These are phyloP conservation scores for Thera britannica DNA, from an alignment of 2,888 invertebrate genomes.

Conservation along the genomic window DNA sequence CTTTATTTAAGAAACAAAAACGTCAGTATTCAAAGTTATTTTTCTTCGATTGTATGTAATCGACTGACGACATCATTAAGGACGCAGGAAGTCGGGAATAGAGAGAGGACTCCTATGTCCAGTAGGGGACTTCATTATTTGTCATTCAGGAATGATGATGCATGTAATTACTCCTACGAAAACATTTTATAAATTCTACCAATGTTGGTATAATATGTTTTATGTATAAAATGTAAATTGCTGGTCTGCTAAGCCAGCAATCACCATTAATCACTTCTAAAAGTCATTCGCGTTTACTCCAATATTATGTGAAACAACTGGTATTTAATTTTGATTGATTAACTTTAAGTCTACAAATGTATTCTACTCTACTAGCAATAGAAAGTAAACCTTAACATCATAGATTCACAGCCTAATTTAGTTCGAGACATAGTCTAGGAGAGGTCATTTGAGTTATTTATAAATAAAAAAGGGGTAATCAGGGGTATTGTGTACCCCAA, in stretches of 20 bases:
- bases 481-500: constrained; percentile 24
- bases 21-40: too few relatives aligned
- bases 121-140: too few relatives aligned
- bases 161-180: background rate
- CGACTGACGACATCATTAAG: too few relatives aligned
- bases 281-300: constrained; percentile 36
- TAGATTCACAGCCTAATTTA: constrained; percentile 7
- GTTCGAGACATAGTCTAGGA: constrained; percentile 1
- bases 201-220: background rate
- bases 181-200: background rate
- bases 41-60: too few relatives aligned
- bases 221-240: constrained; percentile 2
- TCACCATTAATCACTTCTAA: constrained; percentile 44
- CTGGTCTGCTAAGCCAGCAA: background rate
- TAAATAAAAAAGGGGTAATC: constrained; percentile 22
- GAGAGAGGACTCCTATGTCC: too few relatives aligned
- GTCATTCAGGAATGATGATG: background rate
- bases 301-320: constrained; percentile 29
- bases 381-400: constrained; percentile 2
- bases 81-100: too few relatives aligned
- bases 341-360: constrained; percentile 13
- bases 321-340: constrained; percentile 42
- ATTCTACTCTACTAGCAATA: background rate
- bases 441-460: constrained; percentile 29
- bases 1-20: too few relatives aligned